These are phyloP conservation scores for Sinella curviseta DNA, from an alignment of 1,140 invertebrate genomes.

Conservation along the genomic window DNA sequence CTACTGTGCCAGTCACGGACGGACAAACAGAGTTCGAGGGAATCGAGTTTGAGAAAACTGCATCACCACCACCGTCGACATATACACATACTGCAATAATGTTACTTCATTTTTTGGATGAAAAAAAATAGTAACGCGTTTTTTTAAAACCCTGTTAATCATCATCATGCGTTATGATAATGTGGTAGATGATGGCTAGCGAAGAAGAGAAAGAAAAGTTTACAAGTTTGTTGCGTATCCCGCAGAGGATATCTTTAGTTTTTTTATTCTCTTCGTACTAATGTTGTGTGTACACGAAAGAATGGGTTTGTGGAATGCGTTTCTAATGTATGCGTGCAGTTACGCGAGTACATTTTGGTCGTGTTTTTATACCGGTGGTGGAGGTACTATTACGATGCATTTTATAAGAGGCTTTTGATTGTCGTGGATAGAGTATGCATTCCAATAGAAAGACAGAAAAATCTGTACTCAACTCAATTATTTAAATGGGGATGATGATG, in stretches of 20 bases:
- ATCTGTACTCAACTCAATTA: no score
- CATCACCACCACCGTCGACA: no score
- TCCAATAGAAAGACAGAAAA: no score
- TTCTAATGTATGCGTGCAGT: constrained; percentile 7
- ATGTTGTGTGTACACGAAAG: neutral
- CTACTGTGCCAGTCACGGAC: constrained; percentile 21
- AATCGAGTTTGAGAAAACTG: neutral
- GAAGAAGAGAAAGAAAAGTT: neutral
- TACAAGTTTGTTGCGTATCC: neutral
- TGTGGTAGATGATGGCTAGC: no score
- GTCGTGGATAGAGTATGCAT: no score
- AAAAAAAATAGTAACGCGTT: neutral
- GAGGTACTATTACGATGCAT: no score
- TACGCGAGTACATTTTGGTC: neutral
- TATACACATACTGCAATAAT: no score
- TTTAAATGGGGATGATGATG: no score
- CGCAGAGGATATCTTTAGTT: constrained; percentile 1
- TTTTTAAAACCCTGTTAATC: constrained; percentile 2
- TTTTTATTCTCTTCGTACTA: neutral
- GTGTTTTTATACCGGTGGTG: constrained; percentile 15
- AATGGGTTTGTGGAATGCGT: constrained; percentile 19
- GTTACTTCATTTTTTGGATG: neutral
- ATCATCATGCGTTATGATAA: neutral
- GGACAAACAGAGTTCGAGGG: neutral
- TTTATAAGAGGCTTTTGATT: no score